A percentile compares a stretch with the other conserved stretches of the same genome.
phyloP scores from a whole-genome alignment of 2,113 vertebrate species.

The Nannospalax galili region DNA sequence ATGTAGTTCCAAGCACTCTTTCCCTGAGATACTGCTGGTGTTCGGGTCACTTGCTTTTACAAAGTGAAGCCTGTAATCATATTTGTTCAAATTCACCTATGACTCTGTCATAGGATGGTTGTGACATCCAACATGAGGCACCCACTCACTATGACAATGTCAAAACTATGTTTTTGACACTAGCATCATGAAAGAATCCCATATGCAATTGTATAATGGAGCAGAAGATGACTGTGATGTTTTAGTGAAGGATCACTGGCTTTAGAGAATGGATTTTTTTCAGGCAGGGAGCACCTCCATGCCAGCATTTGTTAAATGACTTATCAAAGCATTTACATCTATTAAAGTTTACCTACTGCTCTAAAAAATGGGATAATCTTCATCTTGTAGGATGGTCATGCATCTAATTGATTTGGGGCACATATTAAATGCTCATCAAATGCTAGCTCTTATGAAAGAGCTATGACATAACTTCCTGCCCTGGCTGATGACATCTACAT shows the following conservation, averaged over 20 bases:
- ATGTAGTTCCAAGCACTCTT: not conserved
- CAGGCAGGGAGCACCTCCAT: not conserved
- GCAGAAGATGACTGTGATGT: not conserved
- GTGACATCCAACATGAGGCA: not conserved
- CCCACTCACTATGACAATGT: not conserved
- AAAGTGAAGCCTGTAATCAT: constrained; percentile 19
- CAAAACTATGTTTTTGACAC: not conserved
- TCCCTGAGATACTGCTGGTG: not conserved
- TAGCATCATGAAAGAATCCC: not conserved
- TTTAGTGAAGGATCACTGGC: not conserved
- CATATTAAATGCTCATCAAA: not conserved
- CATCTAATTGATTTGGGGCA: not conserved
- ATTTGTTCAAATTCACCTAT: not conserved
- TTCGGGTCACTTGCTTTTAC: not conserved
- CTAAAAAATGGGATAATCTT: constrained; percentile 18
- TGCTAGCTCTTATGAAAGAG: constrained; percentile 26
- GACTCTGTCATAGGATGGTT: not conserved
- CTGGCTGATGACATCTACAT: constrained; percentile 1
- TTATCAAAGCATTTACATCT: constrained; percentile 6
- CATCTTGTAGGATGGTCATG: not conserved
- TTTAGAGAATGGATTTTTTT: not conserved
- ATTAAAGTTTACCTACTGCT: not conserved
- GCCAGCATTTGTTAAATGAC: not conserved
- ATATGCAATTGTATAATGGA: not conserved
- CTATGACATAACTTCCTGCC: not conserved